Percentiles rank a stretch among this genome's conserved stretches.
phyloP scores from a whole-genome alignment of 1,140 invertebrate genomes.

The Drosophila setifemur region DNA sequence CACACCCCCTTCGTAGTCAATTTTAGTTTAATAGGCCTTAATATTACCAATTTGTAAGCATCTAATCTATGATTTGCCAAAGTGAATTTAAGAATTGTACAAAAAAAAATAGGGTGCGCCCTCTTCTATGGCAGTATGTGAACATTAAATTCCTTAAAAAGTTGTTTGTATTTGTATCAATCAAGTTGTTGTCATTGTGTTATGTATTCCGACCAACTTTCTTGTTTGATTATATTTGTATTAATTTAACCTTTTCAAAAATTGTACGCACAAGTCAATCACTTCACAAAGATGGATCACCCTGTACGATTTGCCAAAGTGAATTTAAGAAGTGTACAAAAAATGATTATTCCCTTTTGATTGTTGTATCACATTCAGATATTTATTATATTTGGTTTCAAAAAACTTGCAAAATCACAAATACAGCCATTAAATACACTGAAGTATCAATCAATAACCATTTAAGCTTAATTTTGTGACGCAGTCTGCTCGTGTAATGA shows the following conservation, averaged over 20 bases:
- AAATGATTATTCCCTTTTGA: not conserved
- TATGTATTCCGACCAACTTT: not conserved
- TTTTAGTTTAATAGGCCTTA: conserved; percentile 58
- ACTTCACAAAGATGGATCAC: too few relatives aligned
- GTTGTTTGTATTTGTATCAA: too few relatives aligned
- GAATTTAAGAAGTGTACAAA: not conserved
- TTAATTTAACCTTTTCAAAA: too few relatives aligned
- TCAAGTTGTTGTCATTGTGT: too few relatives aligned
- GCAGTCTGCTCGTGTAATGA: not conserved
- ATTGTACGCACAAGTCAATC: too few relatives aligned
- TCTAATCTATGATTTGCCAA: conserved; percentile 11
- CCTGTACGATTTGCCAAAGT: conserved; percentile 39
- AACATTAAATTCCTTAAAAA: too few relatives aligned
- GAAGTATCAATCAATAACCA: conserved; percentile 11
- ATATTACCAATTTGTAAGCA: conserved; percentile 23
- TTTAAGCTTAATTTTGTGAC: not conserved
- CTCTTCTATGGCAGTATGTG: too few relatives aligned
- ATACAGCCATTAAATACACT: conserved; percentile 29
- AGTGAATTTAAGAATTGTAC: not conserved
- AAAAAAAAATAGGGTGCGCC: not conserved
- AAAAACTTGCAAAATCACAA: conserved; percentile 44
- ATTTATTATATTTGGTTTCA: conserved; percentile 46
- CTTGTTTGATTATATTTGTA: too few relatives aligned
- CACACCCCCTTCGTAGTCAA: conserved; percentile 51
- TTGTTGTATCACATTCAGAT: conserved; percentile 41